Evolutionary conservation across 1,140 invertebrate genomes (phyloP), one percentile per base, ranked within the genome.

Genomic region (Pogonognathellus flavescens): DNA sequence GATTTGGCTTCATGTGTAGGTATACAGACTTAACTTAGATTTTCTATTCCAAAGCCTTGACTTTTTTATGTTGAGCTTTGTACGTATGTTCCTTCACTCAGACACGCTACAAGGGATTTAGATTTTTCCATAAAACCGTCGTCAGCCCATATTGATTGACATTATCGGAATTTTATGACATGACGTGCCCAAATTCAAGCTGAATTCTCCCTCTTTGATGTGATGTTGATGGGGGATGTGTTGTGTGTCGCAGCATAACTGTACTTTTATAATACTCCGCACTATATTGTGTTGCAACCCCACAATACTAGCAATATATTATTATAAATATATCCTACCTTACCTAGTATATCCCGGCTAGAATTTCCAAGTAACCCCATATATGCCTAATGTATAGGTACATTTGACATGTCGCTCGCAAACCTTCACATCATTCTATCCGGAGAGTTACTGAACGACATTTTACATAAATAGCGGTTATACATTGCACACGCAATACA

Each of bases 161-260:
- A 85, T 85, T 85, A 85, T 85, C 84, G 80, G 76, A 31, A 85
- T 31, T 85, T 85, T 85, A 85, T 85, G 84, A 85, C 84, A 85
- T 80, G 76, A 85, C 84, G 76, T 85, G 76, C 50, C 22, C 60
- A 81, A 59, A 81, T 53, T 81, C 80, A 55, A 55, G 18, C 55
- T 52, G 80, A 81, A 55, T 57, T 81, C 31, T 81, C 55, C 59
- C 60, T 83, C 82, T 66, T 83, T 83, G 55, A 83, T 66, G 82
- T 81, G 80, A 81, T 81, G 80, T 81, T 81, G 50, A 81, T 81
- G 80, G 80, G 62, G 70, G 70, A 57, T 76, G 70, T 76, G 70
- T 49, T 31, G 16, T 9, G n/a, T 76, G 70, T 25, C 25, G 20
- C 18, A 20, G 59, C 25, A 22, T 62, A 66, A 25, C 22, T 76